Conservation (phyloP, 1,140 invertebrate species). For the Chionoecetes opilio region DNA sequence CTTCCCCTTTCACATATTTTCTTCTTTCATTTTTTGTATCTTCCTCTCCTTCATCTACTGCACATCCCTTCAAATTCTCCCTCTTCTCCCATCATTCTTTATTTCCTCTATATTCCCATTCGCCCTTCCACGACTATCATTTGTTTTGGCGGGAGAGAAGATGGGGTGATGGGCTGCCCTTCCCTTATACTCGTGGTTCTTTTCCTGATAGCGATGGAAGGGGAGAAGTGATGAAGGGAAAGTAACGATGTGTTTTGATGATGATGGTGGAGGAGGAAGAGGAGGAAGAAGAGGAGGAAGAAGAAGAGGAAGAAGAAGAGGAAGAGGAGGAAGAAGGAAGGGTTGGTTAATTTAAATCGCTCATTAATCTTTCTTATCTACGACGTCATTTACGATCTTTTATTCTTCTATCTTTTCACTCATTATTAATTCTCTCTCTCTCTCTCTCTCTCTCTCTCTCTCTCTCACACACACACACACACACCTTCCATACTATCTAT, state of each 20-base stretch:
- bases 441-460: neutral
- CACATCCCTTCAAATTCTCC: neutral
- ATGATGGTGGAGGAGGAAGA: neutral
- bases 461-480: neutral
- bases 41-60: neutral
- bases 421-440: neutral
- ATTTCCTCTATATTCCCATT: neutral
- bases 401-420: neutral
- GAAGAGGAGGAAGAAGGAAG: neutral
- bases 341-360: neutral
- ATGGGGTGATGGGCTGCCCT: neutral
- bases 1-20: neutral
- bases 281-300: neutral
- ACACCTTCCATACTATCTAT: neutral
- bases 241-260: neutral
- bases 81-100: conserved; percentile 3
- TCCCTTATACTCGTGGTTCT: neutral
- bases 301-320: neutral
- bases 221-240: neutral
- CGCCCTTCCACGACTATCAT: neutral
- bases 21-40: neutral
- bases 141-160: neutral
- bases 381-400: neutral
- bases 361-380: neutral
- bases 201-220: neutral